Evolutionary conservation across 2,797 vertebrate genomes (phyloP).

Genomic region (Dromococcyx pavoninus): DNA sequence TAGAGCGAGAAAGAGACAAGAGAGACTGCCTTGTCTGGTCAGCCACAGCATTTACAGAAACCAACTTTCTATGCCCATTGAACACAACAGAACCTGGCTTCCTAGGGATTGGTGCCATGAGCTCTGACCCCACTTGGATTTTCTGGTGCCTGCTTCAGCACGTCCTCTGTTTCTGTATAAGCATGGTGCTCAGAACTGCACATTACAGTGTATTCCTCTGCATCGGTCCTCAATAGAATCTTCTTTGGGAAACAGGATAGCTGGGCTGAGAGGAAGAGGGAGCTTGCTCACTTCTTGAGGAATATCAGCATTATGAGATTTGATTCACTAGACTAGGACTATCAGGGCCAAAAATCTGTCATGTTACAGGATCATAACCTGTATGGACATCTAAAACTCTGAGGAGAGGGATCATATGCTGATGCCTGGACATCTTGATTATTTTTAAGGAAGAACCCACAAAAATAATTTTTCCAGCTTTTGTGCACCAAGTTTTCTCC

Average conservation of each 20-base stretch:
- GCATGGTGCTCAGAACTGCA: neutral
- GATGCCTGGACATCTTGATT: neutral
- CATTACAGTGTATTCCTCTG: fast-evolving
- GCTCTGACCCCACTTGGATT: fast-evolving
- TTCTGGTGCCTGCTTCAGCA: neutral
- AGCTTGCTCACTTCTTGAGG: neutral
- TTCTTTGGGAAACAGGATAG: neutral
- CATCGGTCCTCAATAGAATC: neutral
- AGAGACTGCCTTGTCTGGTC: neutral
- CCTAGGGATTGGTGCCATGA: neutral
- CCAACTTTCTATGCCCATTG: neutral
- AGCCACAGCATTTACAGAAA: neutral
- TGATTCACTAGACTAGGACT: fast-evolving
- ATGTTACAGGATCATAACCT: neutral
- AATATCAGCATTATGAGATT: neutral
- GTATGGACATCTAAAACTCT: neutral
- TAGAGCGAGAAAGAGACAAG: neutral
- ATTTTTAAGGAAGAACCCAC: neutral
- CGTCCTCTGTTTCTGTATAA: neutral
- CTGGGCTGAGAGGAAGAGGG: neutral
- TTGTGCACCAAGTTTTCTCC: neutral
- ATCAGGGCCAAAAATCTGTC: neutral
- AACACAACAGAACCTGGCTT: neutral
- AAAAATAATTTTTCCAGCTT: neutral
- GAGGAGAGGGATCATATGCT: neutral